Base-by-base conservation (phyloP, 2,888 invertebrate genomes). In the Lordiphosa fenestrarum region DNA sequence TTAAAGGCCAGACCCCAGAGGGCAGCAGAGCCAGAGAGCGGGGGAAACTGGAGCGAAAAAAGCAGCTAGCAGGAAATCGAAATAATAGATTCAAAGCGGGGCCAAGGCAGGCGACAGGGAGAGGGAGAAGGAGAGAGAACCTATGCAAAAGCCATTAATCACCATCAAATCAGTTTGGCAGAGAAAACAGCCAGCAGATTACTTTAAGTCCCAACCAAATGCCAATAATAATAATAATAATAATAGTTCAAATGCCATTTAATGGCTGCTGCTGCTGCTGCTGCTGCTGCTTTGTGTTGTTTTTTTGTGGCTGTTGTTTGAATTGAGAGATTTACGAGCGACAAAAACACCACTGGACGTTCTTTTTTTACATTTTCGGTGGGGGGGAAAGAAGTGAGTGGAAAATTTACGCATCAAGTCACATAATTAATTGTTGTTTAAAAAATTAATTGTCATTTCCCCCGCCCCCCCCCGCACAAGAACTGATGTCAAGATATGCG, bases 111-210 rank as follows among this genome's bases (percentile, higher is more conserved):
- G n/a, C n/a, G n/a, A n/a, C n/a, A n/a, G n/a, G n/a, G n/a, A n/a
- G n/a, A n/a, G n/a, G n/a, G n/a, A n/a, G n/a, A n/a, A n/a, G 9
- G 30, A 30, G 30, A 25, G 12, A 49, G 15, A 48, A 41, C 38
- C 30, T 33, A 41, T 36, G 25, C 47, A 41, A 63, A 51, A 44
- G 37, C 69, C 77, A 76, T 76, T 77, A 81, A 81, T 76, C 82
- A 81, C 78, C 64, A 77, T 76, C 82, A 66, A 77, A 81, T 77
- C 74, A 69, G 66, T 66, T 71, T 50, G 38, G 30, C 36, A 44
- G 50, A 49, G 41, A 36, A 57, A 57, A 75, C 69, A 76, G 60
- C 70, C 39, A 71, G 63, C 62, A 73, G 62, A 69, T 60, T 71
- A 69, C 63, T 58, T 47, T 21, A 36, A 35, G 19, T 36, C 47